Base-by-base conservation (phyloP, 2,888 invertebrate species). In the Parasteatoda lunata region DNA sequence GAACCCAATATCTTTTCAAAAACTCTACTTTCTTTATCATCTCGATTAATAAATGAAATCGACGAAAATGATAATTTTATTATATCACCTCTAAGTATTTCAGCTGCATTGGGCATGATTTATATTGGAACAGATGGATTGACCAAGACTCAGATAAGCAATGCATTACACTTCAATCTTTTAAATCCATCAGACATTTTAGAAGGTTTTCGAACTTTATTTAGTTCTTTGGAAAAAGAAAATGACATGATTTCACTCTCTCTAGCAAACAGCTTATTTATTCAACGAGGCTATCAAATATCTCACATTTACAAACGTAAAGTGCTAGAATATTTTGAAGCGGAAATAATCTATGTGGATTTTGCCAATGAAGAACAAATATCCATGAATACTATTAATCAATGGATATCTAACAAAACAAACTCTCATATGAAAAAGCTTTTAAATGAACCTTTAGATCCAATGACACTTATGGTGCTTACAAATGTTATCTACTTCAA, bases 401-500 rank as follows among this genome's bases (percentile, higher is more conserved):
- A 75, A 8, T 88, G 88, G 88, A 75, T 86, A 4, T 54, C 64
- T n/a, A 49, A 82, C 30, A 47, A 75, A 3, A 88, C 88, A 3
- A 75, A 75, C 5, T 70, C 71, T 3, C 77, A 82, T 52, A 78
- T 88, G 6, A n/a, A 52, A 1, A 59, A 68, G n/a, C 77, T 88
- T 45, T 30, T 88, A 5, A 72, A 79, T 69, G 79, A 88, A 77
- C 89, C 93, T 90, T 91, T 96, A 0, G 90, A 92, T 90, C 75
- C 78, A 0, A 90, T 92, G 0, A 96, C 96, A 0, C 93, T 94
- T 77, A 92, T 96, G 84, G 94, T 97, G 3, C 93, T 97, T 5
- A 94, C 96, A 3, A 97, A 97, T 91, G 97, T 97, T 0, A 94
- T 97, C 15, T 96, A 97, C 91, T 97, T 97, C 92, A 97, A 97